Evolutionary conservation across 2,113 vertebrate genomes (phyloP).

Genomic region (Scopus umbretta): DNA sequence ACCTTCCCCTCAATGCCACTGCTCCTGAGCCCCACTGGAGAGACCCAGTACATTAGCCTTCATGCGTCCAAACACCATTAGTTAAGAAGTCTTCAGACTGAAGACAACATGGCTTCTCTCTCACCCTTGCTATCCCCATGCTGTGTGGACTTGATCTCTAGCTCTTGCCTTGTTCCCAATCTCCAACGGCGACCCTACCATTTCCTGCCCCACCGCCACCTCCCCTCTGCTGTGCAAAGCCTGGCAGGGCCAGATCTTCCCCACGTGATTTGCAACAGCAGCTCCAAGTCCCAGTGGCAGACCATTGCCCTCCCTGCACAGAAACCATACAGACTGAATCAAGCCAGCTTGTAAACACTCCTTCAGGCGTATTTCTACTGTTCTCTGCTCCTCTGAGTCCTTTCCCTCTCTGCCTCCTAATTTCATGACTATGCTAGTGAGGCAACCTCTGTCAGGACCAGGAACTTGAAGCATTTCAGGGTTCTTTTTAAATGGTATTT

Average conservation of each 20-base stretch:
- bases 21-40: background rate
- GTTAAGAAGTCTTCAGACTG: background rate
- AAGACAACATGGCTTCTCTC: background rate
- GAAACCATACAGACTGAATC: background rate
- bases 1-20: background rate
- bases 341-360: background rate
- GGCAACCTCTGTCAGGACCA: background rate
- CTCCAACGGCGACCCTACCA: fast-evolving
- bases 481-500: background rate
- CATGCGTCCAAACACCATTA: background rate
- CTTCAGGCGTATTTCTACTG: background rate
- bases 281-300: background rate
- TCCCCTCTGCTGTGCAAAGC: background rate
- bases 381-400: background rate
- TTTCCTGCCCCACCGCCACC: background rate
- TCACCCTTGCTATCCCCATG: background rate
- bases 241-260: background rate
- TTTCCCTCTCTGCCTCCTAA: background rate
- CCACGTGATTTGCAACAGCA: background rate
- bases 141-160: background rate
- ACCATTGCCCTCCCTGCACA: background rate
- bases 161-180: background rate
- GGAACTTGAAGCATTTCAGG: background rate
- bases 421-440: background rate
- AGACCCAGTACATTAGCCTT: background rate